Percentiles rank a stretch among this genome's conserved stretches.
Evolutionary conservation across 2,888 invertebrate species (phyloP).

Genomic region (Caenorhabditis doughertyi): DNA sequence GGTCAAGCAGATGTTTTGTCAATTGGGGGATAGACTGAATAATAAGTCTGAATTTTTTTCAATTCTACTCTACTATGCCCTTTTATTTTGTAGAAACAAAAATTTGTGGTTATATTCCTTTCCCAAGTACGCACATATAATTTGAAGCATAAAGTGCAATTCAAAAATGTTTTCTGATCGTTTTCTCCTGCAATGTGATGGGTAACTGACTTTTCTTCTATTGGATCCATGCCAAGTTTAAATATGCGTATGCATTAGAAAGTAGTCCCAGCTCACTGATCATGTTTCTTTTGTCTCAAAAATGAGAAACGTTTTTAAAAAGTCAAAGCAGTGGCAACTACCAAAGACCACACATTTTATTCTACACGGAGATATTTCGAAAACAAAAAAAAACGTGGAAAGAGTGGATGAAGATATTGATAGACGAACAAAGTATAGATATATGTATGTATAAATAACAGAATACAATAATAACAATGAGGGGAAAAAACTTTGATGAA

Average conservation of each 20-base stretch:
- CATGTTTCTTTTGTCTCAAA: conserved; percentile 32
- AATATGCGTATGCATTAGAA: conserved; percentile 58
- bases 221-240: conserved; percentile 50
- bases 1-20: too few species aligned
- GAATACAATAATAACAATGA: neutral
- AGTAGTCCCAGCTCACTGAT: conserved; percentile 38
- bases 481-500: neutral
- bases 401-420: neutral
- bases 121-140: neutral
- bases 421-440: neutral
- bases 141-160: neutral
- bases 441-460: neutral
- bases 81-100: neutral
- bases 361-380: too few species aligned
- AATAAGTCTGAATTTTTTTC: too few species aligned
- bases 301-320: conserved; percentile 35
- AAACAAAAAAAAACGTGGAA: neutral
- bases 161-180: conserved; percentile 32
- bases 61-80: too few species aligned
- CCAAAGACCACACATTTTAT: conserved; percentile 20
- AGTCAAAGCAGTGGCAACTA: neutral
- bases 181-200: conserved; percentile 19
- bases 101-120: neutral
- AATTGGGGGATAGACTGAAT: too few species aligned
- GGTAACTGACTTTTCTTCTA: conserved; percentile 15